A percentile compares a stretch with the other conserved stretches of the same genome.
Evolutionary conservation across 92 coral and sea anemone genomes (phyloP).

Genomic region (Epizoanthus fatuus): DNA sequence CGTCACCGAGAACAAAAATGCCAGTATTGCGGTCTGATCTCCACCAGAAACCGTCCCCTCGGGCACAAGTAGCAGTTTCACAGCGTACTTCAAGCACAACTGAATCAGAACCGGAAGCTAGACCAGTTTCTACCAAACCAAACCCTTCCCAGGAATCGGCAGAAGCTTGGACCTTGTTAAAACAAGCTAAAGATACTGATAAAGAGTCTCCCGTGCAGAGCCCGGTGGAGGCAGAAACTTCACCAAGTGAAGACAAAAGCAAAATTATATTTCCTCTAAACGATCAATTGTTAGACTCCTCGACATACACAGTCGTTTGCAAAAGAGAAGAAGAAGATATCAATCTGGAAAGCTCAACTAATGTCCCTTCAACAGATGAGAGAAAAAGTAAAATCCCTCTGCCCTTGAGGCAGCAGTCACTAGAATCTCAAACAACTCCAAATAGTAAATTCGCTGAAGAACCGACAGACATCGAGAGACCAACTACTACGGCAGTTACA

Average conservation of each 20-base stretch:
- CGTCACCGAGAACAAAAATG: background rate
- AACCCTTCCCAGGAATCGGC: background rate
- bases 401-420: background rate
- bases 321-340: background rate
- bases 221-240: background rate
- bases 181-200: background rate
- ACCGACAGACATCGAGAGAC: background rate
- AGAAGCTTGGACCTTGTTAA: background rate
- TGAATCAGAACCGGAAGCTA: background rate
- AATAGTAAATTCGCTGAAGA: background rate
- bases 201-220: background rate
- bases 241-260: constrained; percentile 6
- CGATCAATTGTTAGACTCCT: background rate
- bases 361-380: constrained; percentile 6
- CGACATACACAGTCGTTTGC: background rate
- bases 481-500: background rate
- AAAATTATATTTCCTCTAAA: background rate
- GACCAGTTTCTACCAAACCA: background rate
- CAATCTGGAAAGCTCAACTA: background rate
- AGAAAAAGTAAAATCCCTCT: constrained; percentile 31
- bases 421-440: background rate
- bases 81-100: background rate
- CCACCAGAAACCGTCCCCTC: background rate
- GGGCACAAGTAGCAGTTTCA: background rate
- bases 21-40: constrained; percentile 3